A percentile compares a stretch with the other conserved stretches of the same genome.
These are phyloP conservation scores for Itoplectis maculator DNA, from an alignment of 2,888 invertebrate species.

Conservation along the genomic window DNA sequence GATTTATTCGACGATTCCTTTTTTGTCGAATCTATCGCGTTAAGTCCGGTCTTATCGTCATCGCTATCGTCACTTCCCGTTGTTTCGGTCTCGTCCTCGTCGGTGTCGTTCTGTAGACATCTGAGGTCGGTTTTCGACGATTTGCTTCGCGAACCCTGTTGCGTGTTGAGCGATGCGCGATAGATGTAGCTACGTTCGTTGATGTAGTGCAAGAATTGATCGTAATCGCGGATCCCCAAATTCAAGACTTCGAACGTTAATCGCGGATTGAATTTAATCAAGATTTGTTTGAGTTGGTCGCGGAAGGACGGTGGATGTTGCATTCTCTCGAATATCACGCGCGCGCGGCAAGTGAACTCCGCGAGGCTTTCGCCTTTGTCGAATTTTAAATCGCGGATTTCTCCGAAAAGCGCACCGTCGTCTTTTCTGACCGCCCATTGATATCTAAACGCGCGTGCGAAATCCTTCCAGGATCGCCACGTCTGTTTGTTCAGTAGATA, in stretches of 20 bases:
- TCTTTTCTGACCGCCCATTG: slow-evolving; percentile 58
- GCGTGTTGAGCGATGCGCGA: neutral
- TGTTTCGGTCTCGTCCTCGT: neutral
- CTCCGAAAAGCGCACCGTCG: slow-evolving; percentile 42
- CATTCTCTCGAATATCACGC: slow-evolving; percentile 56
- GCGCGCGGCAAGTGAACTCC: slow-evolving; percentile 56
- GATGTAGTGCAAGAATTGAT: slow-evolving; percentile 42
- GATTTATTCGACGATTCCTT: neutral
- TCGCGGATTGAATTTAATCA: slow-evolving; percentile 55
- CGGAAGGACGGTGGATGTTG: slow-evolving; percentile 42
- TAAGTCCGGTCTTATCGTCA: neutral
- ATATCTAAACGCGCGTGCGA: slow-evolving; percentile 49
- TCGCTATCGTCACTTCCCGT: neutral
- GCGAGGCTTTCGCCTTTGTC: slow-evolving; percentile 53
- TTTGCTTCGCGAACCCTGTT: neutral
- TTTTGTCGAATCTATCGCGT: slow-evolving; percentile 11
- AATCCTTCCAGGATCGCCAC: slow-evolving; percentile 52
- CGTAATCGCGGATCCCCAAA: slow-evolving; percentile 35
- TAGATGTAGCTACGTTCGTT: slow-evolving; percentile 51
- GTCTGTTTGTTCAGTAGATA: slow-evolving; percentile 50
- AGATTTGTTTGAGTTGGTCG: slow-evolving; percentile 56
- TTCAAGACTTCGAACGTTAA: slow-evolving; percentile 52
- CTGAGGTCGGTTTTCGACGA: neutral
- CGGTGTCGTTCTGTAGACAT: neutral
- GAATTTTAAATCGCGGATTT: slow-evolving; percentile 39